Conservation (phyloP, 1,140 invertebrate species). For the Aphidius ervi region DNA sequence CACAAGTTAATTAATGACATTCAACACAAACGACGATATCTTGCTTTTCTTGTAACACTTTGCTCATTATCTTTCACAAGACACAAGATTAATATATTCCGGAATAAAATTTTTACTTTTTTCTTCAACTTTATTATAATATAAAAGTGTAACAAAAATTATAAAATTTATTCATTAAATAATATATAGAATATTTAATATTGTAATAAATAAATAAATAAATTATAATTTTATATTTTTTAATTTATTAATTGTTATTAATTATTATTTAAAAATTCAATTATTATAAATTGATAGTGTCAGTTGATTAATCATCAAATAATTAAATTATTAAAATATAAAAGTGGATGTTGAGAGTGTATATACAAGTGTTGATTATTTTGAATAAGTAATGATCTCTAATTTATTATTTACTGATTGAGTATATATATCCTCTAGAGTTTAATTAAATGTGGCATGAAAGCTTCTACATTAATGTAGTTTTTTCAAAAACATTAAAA, state of each 20-base stretch:
- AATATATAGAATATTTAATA: no score
- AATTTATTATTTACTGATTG: conserved; percentile 10
- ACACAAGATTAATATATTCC: conserved; percentile 30
- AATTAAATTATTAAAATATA: neutral
- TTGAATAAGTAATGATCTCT: neutral
- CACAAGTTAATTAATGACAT: conserved; percentile 40
- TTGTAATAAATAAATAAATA: no score
- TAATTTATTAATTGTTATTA: no score
- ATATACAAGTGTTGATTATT: neutral
- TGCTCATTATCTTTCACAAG: conserved; percentile 36
- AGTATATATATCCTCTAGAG: conserved; percentile 5
- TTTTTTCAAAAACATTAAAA: neutral
- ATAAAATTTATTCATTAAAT: no score
- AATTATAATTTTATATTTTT: no score
- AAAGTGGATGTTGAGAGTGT: neutral
- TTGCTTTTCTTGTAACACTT: conserved; percentile 26
- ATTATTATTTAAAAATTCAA: no score
- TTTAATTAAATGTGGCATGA: conserved; percentile 8
- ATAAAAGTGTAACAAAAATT: no score
- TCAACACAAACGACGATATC: conserved; percentile 25
- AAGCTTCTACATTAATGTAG: neutral
- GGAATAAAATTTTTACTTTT: neutral
- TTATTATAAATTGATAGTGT: no score
- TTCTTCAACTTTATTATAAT: no score
- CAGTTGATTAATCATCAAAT: neutral